Percentiles rank a stretch among this genome's conserved stretches.
These are phyloP conservation scores for Diploptera punctata DNA, from an alignment of 2,888 invertebrate genomes.

Conservation along the genomic window DNA sequence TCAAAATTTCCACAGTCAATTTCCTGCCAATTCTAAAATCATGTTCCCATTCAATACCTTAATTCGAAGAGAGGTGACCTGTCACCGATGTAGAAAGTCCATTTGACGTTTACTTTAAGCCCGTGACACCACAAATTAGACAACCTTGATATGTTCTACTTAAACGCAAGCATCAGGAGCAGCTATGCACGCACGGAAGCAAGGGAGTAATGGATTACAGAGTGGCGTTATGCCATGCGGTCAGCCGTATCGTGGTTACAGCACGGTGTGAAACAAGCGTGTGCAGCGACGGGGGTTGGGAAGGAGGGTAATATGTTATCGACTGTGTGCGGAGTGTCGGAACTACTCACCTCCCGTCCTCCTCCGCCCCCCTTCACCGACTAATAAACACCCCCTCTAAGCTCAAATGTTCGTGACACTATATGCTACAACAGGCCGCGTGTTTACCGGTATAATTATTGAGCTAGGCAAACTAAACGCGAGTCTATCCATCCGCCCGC, in stretches of 20 bases:
- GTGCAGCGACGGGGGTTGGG: conserved; percentile 27
- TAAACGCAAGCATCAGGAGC: too few species aligned
- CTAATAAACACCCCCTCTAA: conserved; percentile 34
- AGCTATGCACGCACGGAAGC: too few species aligned
- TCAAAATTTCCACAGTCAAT: too few species aligned
- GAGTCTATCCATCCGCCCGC: neutral
- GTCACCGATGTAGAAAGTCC: too few species aligned
- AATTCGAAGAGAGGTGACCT: too few species aligned
- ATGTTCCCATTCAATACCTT: too few species aligned
- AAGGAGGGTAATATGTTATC: conserved; percentile 42
- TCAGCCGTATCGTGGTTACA: conserved; percentile 40
- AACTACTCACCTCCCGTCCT: neutral
- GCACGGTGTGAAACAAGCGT: conserved; percentile 40
- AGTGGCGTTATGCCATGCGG: conserved; percentile 35
- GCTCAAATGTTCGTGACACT: conserved; percentile 28
- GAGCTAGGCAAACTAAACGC: conserved; percentile 32
- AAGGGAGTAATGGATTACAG: conserved; percentile 29
- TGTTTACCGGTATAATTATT: conserved; percentile 44
- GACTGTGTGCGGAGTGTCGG: conserved; percentile 34
- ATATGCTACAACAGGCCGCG: conserved; percentile 31
- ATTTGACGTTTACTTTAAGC: too few species aligned
- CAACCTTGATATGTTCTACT: too few species aligned
- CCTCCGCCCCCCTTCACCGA: too few species aligned
- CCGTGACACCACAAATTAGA: too few species aligned
- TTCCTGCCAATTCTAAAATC: too few species aligned